A percentile compares a stretch with the other conserved stretches of the same genome.
Evolutionary conservation across 2,797 vertebrate genomes (phyloP).

Genomic region (Okamejei kenojei): DNA sequence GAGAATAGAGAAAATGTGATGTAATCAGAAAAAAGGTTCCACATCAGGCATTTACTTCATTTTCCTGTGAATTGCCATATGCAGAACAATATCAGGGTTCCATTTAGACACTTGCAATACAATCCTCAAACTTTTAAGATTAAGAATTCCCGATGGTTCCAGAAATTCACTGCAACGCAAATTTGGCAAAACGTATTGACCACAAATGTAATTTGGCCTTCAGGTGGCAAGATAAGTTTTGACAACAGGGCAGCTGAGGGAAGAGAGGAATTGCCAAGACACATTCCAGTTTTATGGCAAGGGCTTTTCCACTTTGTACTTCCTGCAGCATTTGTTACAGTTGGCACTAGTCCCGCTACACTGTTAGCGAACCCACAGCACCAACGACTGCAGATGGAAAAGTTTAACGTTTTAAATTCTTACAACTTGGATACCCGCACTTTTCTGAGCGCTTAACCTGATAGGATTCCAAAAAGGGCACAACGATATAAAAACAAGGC

Average conservation of each 20-base stretch:
- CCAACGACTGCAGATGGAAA: not conserved
- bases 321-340: not conserved
- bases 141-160: not conserved
- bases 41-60: not conserved
- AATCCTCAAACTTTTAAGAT: no score
- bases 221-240: not conserved
- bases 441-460: not conserved
- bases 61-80: not conserved
- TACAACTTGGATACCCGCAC: not conserved
- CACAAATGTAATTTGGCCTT: not conserved
- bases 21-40: not conserved
- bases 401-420: not conserved
- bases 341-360: not conserved
- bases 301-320: not conserved
- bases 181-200: not conserved
- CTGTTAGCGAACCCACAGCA: not conserved
- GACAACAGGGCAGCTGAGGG: not conserved
- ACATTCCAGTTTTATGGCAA: no score
- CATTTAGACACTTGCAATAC: not conserved
- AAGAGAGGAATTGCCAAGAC: not conserved
- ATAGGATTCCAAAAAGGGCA: not conserved
- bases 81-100: not conserved
- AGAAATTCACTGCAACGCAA: not conserved
- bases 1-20: not conserved
- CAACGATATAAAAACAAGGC: not conserved